Conservation (phyloP, 2,113 vertebrate species). For the Pyxicephalus adspersus region DNA sequence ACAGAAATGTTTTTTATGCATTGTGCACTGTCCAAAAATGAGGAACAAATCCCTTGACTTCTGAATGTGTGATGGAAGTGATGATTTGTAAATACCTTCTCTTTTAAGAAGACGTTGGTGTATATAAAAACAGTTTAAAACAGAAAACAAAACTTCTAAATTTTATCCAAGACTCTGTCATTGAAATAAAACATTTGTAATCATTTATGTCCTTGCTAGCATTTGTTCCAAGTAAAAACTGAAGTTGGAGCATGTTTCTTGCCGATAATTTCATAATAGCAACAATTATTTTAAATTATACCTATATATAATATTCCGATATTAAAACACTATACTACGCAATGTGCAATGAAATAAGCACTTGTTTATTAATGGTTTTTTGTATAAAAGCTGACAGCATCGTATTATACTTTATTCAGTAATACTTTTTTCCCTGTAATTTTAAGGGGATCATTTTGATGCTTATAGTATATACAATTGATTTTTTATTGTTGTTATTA, state of each 20-base stretch:
- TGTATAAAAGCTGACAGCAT: too few relatives aligned
- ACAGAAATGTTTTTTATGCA: too few relatives aligned
- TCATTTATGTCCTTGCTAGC: neutral
- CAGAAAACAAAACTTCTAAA: too few relatives aligned
- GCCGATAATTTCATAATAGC: neutral
- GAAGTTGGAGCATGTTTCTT: neutral
- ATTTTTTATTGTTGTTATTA: neutral
- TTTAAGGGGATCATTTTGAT: neutral
- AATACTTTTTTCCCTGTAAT: neutral
- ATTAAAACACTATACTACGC: neutral
- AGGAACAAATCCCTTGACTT: too few relatives aligned
- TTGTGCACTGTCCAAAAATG: too few relatives aligned
- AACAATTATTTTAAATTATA: slow-evolving; percentile 14
- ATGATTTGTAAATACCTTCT: too few relatives aligned
- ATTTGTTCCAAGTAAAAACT: slow-evolving; percentile 1
- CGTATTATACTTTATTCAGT: too few relatives aligned
- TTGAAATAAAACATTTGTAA: neutral
- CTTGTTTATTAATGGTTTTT: too few relatives aligned
- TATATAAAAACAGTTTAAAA: too few relatives aligned
- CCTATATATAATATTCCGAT: slow-evolving; percentile 1
- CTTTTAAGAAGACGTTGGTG: too few relatives aligned
- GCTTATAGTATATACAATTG: neutral
- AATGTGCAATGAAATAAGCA: neutral
- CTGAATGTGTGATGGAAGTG: too few relatives aligned
- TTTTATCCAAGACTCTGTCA: neutral